Base-by-base conservation (phyloP, 2,113 vertebrate genomes). In the Xyliphius kryptos region DNA sequence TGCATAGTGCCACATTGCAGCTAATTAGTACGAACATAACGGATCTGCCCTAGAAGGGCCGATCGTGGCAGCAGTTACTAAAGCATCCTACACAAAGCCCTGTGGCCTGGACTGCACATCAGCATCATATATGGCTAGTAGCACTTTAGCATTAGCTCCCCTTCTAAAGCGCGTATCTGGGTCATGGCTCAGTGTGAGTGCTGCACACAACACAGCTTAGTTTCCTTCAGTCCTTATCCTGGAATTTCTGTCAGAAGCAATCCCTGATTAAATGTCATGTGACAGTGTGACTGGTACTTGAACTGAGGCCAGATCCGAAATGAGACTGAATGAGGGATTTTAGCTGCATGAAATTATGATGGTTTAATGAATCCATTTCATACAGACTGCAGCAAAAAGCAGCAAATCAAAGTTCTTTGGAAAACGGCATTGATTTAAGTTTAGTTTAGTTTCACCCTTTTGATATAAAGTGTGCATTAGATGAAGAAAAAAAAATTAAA, bases 201-300 rank as follows among this genome's bases (percentile, higher is more conserved):
- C 56, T 57, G 66, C 19, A 69, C 41, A 79, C 75, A 76, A 69
- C 60, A 37, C 61, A 2, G 44, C 70, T 74, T 68, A 77, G 73
- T 75, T 58, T 65, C 61, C 16, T 44, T 61, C 40, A 9, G 44
- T 48, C 17, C 44, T 55, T 41, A 48, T 53, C 21, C 60, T 44
- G 36, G 53, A 56, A 26, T 9, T 36, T 41, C 54, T 8, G 53
- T 63, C 59, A n/a, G 48, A 14, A 59, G 6, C 1, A 47, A 61
- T 37, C 50, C 12, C 20, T 12, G 47, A 59, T 58, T 41, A 9
- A 7, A 38, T 12, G 10, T 46, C 48, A 53, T 44, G 56, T 66
- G 63, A 66, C 53, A 38, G 19, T 21, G 36, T 22, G 20, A n/a
- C 38, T 46, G 38, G 15, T 37, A 7, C 54, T 50, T 8, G 1